Evolutionary conservation across 2,113 vertebrate species (phyloP).

Genomic region (Camelus dromedarius): DNA sequence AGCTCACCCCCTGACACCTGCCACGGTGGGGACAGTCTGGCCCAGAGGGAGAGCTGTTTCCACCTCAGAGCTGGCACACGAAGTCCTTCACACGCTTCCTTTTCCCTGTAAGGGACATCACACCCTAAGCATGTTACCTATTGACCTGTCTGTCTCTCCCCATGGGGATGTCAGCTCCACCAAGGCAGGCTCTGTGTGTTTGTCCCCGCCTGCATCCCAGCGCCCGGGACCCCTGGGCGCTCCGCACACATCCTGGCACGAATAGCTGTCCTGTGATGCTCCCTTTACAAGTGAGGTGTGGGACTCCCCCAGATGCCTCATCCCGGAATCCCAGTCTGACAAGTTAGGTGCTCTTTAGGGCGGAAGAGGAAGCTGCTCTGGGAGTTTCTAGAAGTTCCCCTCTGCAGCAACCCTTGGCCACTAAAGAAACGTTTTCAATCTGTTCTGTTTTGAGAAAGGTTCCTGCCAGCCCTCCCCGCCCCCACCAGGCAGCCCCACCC

Average conservation of each 20-base stretch:
- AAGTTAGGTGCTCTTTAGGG: background rate
- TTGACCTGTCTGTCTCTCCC: background rate
- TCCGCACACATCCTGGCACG: fast-evolving
- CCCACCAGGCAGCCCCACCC: background rate
- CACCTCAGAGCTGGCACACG: background rate
- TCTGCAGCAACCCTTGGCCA: background rate
- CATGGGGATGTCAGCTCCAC: fast-evolving
- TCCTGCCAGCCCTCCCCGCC: background rate
- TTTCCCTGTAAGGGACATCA: background rate
- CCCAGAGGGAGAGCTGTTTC: background rate
- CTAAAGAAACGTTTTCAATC: conserved; percentile 3
- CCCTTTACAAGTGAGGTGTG: too few species aligned
- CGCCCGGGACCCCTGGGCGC: fast-evolving
- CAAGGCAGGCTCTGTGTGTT: background rate
- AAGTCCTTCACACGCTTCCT: background rate
- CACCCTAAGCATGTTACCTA: background rate
- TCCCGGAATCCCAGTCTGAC: background rate
- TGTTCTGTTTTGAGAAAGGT: conserved; percentile 11
- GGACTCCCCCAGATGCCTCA: background rate
- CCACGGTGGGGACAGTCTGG: background rate
- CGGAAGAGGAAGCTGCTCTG: background rate
- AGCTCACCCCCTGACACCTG: background rate
- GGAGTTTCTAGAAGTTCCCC: conserved; percentile 47
- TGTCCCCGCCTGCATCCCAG: too few species aligned
- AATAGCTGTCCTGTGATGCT: fast-evolving